phyloP scores from a whole-genome alignment of 2,113 vertebrate genomes.

The Opisthocomus hoazin region DNA sequence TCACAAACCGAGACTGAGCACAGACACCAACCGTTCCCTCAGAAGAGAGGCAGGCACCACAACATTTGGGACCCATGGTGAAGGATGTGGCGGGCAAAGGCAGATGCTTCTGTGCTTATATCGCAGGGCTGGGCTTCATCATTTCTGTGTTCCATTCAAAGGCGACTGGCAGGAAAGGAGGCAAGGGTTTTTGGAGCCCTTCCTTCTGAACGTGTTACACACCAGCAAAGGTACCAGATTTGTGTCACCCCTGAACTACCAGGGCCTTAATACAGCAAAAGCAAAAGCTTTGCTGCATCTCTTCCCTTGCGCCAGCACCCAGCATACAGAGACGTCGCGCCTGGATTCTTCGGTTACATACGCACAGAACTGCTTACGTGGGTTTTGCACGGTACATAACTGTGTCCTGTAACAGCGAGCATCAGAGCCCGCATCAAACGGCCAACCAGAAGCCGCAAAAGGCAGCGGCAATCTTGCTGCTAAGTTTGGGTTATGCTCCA shows the following conservation, averaged over 20 bases:
- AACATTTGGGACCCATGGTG: neutral
- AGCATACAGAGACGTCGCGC: neutral
- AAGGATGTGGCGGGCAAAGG: neutral
- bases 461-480: neutral
- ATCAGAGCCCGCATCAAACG: neutral
- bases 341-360: neutral
- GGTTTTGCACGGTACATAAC: neutral
- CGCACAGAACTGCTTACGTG: fast-evolving
- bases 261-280: neutral
- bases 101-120: neutral
- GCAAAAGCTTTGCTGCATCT: neutral
- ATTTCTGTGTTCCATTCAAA: neutral
- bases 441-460: neutral
- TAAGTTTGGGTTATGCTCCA: neutral
- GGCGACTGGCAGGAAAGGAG: neutral
- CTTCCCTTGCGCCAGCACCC: neutral
- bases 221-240: neutral
- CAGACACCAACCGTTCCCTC: neutral
- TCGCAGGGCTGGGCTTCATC: neutral
- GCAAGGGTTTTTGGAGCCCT: neutral
- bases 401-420: neutral
- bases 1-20: neutral
- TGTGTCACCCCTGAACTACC: neutral
- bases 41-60: neutral
- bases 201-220: neutral